Percentiles rank a stretch among this genome's conserved stretches.
Conservation (phyloP, 1,140 invertebrate genomes). For the Diorhabda carinulata region DNA sequence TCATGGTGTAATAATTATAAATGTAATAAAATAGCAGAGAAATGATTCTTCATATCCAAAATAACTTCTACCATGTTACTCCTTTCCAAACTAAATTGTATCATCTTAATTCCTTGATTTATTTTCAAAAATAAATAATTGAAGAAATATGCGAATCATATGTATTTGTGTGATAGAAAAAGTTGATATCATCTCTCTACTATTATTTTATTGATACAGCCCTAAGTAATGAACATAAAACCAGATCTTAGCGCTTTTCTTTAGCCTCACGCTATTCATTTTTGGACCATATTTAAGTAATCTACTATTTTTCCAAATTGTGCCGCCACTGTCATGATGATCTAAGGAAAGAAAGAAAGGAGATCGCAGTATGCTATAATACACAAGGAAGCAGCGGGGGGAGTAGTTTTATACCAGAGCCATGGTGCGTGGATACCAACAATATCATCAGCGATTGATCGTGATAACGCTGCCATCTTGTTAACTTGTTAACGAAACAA, state of each 20-base stretch:
- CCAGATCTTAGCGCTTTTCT: too few species aligned
- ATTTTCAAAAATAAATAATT: too few species aligned
- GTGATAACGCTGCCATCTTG: slow-evolving; percentile 46
- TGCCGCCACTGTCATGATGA: background rate
- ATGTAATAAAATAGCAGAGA: slow-evolving; percentile 8
- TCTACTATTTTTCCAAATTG: background rate
- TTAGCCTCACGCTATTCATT: too few species aligned
- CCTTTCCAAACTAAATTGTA: too few species aligned
- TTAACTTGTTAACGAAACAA: slow-evolving; percentile 48
- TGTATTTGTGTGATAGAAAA: too few species aligned
- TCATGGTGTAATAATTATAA: background rate
- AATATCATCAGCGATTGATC: slow-evolving; percentile 43
- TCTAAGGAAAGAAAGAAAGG: slow-evolving; percentile 7
- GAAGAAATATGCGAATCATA: too few species aligned
- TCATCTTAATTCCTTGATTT: too few species aligned
- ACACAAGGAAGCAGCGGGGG: slow-evolving; percentile 21
- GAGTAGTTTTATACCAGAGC: slow-evolving; percentile 19
- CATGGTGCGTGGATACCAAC: slow-evolving; percentile 41
- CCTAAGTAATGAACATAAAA: too few species aligned
- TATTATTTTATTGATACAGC: too few species aligned
- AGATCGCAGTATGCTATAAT: slow-evolving; percentile 12
- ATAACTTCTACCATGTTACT: too few species aligned
- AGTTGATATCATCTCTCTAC: too few species aligned
- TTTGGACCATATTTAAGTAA: too few species aligned
- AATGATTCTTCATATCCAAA: background rate